These are phyloP conservation scores for Pao palembangensis DNA, from an alignment of 2,113 vertebrate species.

Conservation along the genomic window DNA sequence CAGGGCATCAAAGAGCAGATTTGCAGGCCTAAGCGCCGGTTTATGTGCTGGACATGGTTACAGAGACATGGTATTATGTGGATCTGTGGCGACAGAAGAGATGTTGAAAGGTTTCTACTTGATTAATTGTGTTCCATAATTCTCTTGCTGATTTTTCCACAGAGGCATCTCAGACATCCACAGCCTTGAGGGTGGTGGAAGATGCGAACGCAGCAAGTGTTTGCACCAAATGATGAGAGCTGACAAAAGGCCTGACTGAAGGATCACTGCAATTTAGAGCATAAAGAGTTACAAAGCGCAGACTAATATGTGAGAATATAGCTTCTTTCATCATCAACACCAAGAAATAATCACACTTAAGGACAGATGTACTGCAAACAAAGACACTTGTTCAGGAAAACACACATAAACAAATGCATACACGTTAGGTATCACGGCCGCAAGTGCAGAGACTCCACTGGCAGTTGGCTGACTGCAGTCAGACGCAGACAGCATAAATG, in stretches of 20 bases:
- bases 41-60: constrained; percentile 56
- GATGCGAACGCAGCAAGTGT: constrained; percentile 52
- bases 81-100: constrained; percentile 51
- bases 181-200: constrained; percentile 41
- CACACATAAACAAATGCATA: constrained; percentile 13
- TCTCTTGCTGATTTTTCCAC: constrained; percentile 52
- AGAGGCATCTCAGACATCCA: constrained; percentile 57
- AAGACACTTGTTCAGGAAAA: constrained; percentile 22
- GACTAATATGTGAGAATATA: no score
- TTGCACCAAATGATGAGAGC: constrained; percentile 28
- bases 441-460: constrained; percentile 21
- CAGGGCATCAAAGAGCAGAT: constrained; percentile 62
- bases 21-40: constrained; percentile 70
- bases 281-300: no score
- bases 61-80: constrained; percentile 59
- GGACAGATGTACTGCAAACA: not conserved
- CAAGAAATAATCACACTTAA: no score
- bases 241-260: constrained; percentile 57
- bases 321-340: no score
- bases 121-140: constrained; percentile 58
- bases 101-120: constrained; percentile 58
- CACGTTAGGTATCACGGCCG: not conserved
- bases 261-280: not conserved
- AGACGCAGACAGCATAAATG: constrained; percentile 29
- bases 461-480: constrained; percentile 21